Conservation (phyloP, 1,140 invertebrate species). For the Colletes gigas region DNA sequence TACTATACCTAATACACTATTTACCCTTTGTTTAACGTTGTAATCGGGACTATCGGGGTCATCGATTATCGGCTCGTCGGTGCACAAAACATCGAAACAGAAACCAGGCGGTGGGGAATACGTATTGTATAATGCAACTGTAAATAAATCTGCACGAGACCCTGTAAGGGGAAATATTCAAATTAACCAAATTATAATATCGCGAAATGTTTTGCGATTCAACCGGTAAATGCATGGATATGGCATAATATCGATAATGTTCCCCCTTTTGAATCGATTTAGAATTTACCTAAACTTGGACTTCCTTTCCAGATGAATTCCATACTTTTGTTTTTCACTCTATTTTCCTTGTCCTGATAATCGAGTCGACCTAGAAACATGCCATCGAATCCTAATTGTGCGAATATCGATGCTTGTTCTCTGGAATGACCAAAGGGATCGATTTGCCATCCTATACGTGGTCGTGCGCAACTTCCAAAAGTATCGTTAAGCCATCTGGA, state of each 20-base stretch:
- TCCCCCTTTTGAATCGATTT: background rate
- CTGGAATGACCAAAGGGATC: constrained; percentile 96
- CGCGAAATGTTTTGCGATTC: background rate
- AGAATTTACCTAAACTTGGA: constrained; percentile 83
- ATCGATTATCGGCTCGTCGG: constrained; percentile 91
- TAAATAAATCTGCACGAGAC: constrained; percentile 85
- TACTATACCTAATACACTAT: constrained; percentile 4
- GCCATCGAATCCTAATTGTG: constrained; percentile 92
- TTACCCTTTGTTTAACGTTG: constrained; percentile 87
- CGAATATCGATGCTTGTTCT: constrained; percentile 93
- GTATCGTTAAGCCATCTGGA: constrained; percentile 87
- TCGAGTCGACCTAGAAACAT: constrained; percentile 94
- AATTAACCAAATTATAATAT: no score
- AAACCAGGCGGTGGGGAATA: constrained; percentile 93
- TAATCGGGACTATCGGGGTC: constrained; percentile 87
- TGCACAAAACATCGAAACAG: constrained; percentile 93
- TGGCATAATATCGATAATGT: background rate
- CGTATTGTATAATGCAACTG: constrained; percentile 87
- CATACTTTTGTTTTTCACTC: constrained; percentile 85
- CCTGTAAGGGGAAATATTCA: constrained; percentile 76
- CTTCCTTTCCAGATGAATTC: constrained; percentile 94
- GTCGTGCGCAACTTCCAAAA: constrained; percentile 91
- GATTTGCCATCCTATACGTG: constrained; percentile 94
- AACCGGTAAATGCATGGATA: no score
- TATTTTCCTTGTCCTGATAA: constrained; percentile 89